Evolutionary conservation across 2,888 invertebrate species (phyloP).

Genomic region (Oxyteleia sp.): DNA sequence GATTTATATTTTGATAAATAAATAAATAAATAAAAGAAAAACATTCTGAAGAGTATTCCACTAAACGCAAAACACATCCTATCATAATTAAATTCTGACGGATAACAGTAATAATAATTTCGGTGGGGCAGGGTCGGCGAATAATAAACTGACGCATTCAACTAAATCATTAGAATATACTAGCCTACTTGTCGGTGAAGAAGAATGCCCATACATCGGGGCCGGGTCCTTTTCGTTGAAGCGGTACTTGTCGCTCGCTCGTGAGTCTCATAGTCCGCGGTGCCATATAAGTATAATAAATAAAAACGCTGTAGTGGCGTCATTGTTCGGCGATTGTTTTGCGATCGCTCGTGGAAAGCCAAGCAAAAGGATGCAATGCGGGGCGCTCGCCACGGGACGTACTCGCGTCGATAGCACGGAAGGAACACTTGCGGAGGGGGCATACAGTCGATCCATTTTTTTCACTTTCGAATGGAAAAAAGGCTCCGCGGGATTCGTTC

Average conservation of each 20-base stretch:
- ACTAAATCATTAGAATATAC: conserved; percentile 72
- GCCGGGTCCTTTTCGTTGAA: conserved; percentile 62
- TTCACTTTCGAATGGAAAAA: conserved; percentile 59
- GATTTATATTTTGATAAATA: too few species aligned
- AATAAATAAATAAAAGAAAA: too few species aligned
- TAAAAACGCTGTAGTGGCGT: conserved; percentile 80
- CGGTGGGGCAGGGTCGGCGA: conserved; percentile 24
- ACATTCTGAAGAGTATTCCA: too few species aligned
- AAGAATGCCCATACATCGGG: conserved; percentile 70
- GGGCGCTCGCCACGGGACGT: conserved; percentile 81
- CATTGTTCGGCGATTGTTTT: conserved; percentile 83
- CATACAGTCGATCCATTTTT: conserved; percentile 45
- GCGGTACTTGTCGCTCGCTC: conserved; percentile 71
- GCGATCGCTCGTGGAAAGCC: conserved; percentile 80
- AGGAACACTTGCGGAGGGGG: conserved; percentile 45
- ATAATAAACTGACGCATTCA: conserved; percentile 70
- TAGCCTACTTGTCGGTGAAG: conserved; percentile 62
- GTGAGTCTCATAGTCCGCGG: conserved; percentile 76
- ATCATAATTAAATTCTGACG: conserved; percentile 39
- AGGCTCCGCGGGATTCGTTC: conserved; percentile 74
- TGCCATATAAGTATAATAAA: conserved; percentile 82
- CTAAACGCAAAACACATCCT: conserved; percentile 12
- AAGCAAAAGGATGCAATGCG: conserved; percentile 75
- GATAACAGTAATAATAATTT: conserved; percentile 48
- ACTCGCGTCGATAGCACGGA: conserved; percentile 67